These are phyloP conservation scores for Tetragnatha versicolor DNA, from an alignment of 1,140 invertebrate species.

Conservation along the genomic window DNA sequence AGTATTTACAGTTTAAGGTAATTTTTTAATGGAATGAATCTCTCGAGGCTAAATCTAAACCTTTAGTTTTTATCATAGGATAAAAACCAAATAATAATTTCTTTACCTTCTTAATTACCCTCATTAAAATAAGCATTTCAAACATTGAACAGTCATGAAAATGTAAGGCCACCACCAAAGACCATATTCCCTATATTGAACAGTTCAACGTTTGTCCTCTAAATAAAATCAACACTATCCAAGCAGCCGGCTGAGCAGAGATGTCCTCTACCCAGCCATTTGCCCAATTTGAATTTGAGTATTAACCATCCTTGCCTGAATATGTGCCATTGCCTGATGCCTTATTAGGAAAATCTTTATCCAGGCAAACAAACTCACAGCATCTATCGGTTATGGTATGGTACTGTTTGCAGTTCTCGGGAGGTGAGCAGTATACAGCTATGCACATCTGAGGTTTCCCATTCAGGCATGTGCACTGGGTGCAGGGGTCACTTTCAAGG, in stretches of 20 bases:
- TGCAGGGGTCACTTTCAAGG: slow-evolving; percentile 62
- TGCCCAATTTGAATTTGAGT: background rate
- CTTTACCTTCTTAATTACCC: no score
- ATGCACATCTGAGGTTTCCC: slow-evolving; percentile 63
- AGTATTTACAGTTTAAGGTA: no score
- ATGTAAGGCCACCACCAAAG: no score
- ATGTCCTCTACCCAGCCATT: background rate
- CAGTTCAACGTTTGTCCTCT: no score
- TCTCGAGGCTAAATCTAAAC: no score
- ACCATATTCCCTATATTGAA: no score
- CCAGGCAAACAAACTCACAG: slow-evolving; percentile 63
- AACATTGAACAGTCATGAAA: no score
- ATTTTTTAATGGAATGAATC: no score
- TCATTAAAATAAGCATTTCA: no score
- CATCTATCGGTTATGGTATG: slow-evolving; percentile 61
- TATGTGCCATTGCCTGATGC: slow-evolving; percentile 42
- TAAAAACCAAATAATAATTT: no score
- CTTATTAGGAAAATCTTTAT: slow-evolving; percentile 55
- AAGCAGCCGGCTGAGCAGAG: background rate
- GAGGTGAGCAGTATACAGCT: slow-evolving; percentile 63
- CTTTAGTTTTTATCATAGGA: no score
- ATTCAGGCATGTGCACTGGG: slow-evolving; percentile 62
- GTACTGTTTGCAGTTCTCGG: slow-evolving; percentile 59
- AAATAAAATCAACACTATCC: no score
- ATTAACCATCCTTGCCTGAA: slow-evolving; percentile 34